Evolutionary conservation across 2,797 vertebrate species (phyloP).

Genomic region (Myotis myotis): DNA sequence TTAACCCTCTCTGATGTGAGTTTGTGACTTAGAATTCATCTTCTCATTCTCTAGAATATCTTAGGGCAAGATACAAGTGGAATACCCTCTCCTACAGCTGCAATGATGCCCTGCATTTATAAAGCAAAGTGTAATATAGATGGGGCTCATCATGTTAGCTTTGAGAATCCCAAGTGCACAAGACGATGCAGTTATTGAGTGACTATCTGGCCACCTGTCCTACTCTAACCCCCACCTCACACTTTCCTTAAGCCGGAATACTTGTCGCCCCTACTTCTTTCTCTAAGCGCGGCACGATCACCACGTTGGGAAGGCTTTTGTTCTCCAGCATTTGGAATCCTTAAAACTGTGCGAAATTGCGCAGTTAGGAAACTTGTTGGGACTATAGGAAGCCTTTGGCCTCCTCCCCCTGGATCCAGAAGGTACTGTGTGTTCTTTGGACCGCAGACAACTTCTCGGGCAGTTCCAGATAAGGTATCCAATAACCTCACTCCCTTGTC

Average conservation of each 20-base stretch:
- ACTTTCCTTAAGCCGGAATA: neutral
- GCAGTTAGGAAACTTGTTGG: conserved; percentile 74
- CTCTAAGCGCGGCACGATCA: neutral
- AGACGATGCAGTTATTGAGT: neutral
- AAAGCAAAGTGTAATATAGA: neutral
- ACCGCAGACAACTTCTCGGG: conserved; percentile 78
- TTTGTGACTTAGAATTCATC: neutral
- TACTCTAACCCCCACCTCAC: neutral
- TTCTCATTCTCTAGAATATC: neutral
- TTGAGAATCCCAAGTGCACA: neutral
- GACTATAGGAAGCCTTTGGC: conserved; percentile 79
- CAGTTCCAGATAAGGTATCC: conserved; percentile 87
- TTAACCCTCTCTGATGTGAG: neutral
- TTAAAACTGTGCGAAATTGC: conserved; percentile 69
- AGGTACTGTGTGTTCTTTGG: conserved; percentile 86
- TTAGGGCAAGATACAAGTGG: neutral
- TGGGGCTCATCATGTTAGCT: neutral
- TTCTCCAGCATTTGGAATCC: conserved; percentile 59
- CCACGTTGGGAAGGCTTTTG: conserved; percentile 25
- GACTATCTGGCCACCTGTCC: neutral
- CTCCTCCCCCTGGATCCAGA: conserved; percentile 79
- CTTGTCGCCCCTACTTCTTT: neutral
- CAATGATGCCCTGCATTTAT: fast-evolving
- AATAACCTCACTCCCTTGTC: conserved; percentile 83
- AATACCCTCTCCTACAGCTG: too few relatives aligned